phyloP scores from a whole-genome alignment of 2,888 invertebrate genomes.

The Tachina grossa region DNA sequence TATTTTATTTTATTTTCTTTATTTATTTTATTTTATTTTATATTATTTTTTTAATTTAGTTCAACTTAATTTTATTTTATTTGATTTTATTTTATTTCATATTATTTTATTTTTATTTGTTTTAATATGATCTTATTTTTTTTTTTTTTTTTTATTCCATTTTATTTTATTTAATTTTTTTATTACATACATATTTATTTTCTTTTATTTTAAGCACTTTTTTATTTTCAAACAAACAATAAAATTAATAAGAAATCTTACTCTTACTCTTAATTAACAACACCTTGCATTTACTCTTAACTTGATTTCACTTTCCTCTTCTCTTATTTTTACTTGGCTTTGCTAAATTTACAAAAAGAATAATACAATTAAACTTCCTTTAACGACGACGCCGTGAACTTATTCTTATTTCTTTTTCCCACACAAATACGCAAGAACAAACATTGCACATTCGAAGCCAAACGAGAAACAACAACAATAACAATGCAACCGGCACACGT shows the following conservation, averaged over 20 bases:
- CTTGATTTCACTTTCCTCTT: not conserved
- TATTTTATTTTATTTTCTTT: too few species aligned
- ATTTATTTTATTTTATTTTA: not conserved
- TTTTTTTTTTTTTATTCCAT: too few species aligned
- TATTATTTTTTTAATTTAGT: too few species aligned
- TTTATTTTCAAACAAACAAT: too few species aligned
- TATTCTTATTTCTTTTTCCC: not conserved
- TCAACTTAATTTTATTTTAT: too few species aligned
- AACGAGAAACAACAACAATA: not conserved
- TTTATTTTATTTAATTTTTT: too few species aligned
- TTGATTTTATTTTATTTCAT: too few species aligned
- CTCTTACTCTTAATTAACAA: not conserved
- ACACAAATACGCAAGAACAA: not conserved
- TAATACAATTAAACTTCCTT: conserved; percentile 3
- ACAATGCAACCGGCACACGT: not conserved
- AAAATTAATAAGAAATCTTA: not conserved
- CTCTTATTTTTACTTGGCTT: not conserved
- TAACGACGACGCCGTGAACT: conserved; percentile 2
- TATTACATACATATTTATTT: too few species aligned
- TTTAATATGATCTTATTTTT: too few species aligned
- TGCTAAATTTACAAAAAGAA: not conserved
- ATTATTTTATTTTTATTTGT: too few species aligned
- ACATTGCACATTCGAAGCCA: too few species aligned
- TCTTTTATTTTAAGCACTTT: too few species aligned
- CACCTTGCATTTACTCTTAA: not conserved